These are phyloP conservation scores for Phoxinus dragarum DNA, from an alignment of 2,797 vertebrate species.

Conservation along the genomic window DNA sequence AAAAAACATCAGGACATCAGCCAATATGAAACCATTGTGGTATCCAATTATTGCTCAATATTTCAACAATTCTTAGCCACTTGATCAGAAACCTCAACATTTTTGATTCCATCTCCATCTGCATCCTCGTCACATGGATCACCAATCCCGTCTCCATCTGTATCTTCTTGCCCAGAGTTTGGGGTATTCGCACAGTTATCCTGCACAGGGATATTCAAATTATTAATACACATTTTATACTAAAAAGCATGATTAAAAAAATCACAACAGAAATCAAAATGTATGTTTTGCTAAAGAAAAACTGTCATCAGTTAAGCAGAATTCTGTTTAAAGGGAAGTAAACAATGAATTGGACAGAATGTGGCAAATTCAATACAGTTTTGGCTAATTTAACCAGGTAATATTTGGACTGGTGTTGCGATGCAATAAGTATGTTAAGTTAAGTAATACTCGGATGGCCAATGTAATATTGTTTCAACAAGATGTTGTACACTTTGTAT, in stretches of 20 bases:
- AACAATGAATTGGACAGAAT: neutral
- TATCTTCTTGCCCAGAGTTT: conserved; percentile 95
- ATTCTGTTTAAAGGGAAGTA: neutral
- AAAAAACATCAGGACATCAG: neutral
- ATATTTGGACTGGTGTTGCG: neutral
- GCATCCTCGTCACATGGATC: conserved; percentile 95
- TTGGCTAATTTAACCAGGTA: neutral
- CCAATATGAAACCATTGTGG: neutral
- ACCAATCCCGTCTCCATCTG: conserved; percentile 88
- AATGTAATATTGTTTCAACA: neutral
- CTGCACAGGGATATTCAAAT: conserved; percentile 60
- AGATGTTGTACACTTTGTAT: neutral
- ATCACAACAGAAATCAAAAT: neutral
- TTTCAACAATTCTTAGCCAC: neutral
- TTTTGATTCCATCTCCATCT: conserved; percentile 92
- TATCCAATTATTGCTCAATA: neutral
- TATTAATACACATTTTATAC: neutral
- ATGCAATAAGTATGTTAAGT: neutral
- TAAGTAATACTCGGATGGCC: neutral
- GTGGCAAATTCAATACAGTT: neutral
- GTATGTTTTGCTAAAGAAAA: neutral
- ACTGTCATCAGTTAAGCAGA: neutral
- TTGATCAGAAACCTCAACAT: conserved; percentile 85
- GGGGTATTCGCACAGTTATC: conserved; percentile 92
- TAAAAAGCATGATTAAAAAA: neutral